Conservation (phyloP, 2,888 invertebrate genomes). For the Chamaedrilus cognettii region DNA sequence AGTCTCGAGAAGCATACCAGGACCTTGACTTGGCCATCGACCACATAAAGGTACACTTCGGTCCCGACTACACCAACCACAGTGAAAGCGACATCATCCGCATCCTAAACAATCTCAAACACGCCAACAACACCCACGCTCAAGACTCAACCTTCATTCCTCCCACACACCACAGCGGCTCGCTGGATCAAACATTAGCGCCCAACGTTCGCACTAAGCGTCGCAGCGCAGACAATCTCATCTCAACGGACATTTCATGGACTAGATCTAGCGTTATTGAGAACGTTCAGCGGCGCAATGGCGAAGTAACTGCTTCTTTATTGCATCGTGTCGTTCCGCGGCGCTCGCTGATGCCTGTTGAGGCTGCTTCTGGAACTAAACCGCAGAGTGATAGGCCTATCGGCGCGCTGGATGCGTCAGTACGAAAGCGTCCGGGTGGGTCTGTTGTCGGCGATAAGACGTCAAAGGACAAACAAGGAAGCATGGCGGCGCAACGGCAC, state of each 20-base stretch:
- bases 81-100: neutral
- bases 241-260: neutral
- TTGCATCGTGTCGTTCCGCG: neutral
- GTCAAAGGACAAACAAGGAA: neutral
- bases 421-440: too few species aligned
- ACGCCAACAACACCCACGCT: neutral
- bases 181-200: too few species aligned
- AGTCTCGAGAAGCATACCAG: constrained; percentile 10
- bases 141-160: too few species aligned
- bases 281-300: too few species aligned
- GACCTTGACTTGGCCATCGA: neutral
- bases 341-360: neutral
- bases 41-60: constrained; percentile 5
- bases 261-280: too few species aligned
- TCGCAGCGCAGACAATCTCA: neutral
- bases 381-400: too few species aligned
- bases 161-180: too few species aligned
- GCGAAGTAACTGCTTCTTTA: too few species aligned
- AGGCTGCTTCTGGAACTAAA: too few species aligned
- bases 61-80: neutral
- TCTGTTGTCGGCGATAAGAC: neutral
- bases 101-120: constrained; percentile 10
- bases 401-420: neutral
- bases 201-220: neutral
- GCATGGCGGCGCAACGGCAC: neutral